A percentile compares a stretch with the other conserved stretches of the same genome.
Evolutionary conservation across 2,113 vertebrate species (phyloP).

Genomic region (Ceyx cyanopectus): DNA sequence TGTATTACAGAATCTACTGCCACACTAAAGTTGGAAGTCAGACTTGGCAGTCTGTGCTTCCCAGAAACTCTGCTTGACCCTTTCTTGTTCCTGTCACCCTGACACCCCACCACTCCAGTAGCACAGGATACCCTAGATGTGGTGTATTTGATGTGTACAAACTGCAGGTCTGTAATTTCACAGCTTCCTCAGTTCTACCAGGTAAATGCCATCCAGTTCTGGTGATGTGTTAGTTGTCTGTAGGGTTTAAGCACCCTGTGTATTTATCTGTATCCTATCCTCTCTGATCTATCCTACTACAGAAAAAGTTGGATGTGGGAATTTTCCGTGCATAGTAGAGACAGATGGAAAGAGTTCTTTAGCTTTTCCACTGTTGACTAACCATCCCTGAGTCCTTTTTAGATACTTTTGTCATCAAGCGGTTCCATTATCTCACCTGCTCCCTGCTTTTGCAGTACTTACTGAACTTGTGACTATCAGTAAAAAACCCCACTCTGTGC

Average conservation of each 20-base stretch:
- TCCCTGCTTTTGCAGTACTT: neutral
- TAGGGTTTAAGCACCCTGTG: neutral
- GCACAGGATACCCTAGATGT: neutral
- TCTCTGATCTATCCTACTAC: neutral
- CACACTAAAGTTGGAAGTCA: neutral
- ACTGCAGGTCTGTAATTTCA: neutral
- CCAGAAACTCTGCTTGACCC: neutral
- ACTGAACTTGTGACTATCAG: neutral
- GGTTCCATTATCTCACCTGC: neutral
- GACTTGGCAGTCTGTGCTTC: neutral
- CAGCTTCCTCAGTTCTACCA: neutral
- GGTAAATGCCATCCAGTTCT: neutral
- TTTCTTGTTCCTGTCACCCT: neutral
- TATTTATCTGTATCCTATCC: neutral
- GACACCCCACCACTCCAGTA: neutral
- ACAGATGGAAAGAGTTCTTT: neutral
- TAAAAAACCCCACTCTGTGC: accelerated
- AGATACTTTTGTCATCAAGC: neutral
- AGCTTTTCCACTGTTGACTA: neutral
- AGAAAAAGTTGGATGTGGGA: neutral
- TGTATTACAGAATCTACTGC: neutral
- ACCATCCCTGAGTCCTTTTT: neutral
- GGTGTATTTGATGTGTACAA: accelerated
- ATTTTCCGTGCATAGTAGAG: accelerated
- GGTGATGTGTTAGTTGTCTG: neutral